Evolutionary conservation across 2,888 invertebrate species (phyloP), one percentile per base, ranked within the genome.

Genomic region (Steinernema carpocapsae): DNA sequence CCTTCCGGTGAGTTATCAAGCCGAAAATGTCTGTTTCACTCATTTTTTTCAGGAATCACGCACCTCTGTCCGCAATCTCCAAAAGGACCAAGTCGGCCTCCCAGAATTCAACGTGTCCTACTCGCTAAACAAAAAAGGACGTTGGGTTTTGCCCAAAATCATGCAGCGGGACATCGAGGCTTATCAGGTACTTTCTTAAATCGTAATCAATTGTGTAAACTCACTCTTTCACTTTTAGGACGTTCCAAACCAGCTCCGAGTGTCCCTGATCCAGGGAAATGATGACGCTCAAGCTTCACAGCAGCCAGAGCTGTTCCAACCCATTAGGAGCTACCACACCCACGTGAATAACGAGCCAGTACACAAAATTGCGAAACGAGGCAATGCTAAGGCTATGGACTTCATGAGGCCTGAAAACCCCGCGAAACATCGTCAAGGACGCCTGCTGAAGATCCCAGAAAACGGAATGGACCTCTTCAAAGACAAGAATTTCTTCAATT

Each of bases 91-190:
- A 32, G 64, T 64, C 29, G 64, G 64, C 19, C 26, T 64, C 26
- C 64, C 64, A 17, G 64, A 64, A 64, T 64, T 64, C 64, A 64
- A 64, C 32, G 64, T 64, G 4, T 22, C 64, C 32, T 64, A 64
- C 29, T 64, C 64, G 32, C 32, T 64, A 17, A 64, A 64, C 64
- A 64, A 64, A 32, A 64, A 64, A 29, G 64, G 64, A 14, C 64
- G 64, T 7, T 64, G 64, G 64, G 7, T n/a, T 10, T n/a, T 64
- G 32, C 64, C 64, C 4, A 10, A 19, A 64, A 32, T 64, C 26
- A 64, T 64, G 64, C 64, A 64, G 37, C 29, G 64, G 3, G 64
- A 64, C 32, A 64, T 64, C 64, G 64, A 64, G 14, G 64, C 64
- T 19, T 64, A 64, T 37, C 64, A 64, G 52, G 52, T 52, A 22